A percentile compares a stretch with the other conserved stretches of the same genome.
These are phyloP conservation scores for Enteromius viviparus DNA, from an alignment of 2,797 vertebrate genomes.

Conservation along the genomic window DNA sequence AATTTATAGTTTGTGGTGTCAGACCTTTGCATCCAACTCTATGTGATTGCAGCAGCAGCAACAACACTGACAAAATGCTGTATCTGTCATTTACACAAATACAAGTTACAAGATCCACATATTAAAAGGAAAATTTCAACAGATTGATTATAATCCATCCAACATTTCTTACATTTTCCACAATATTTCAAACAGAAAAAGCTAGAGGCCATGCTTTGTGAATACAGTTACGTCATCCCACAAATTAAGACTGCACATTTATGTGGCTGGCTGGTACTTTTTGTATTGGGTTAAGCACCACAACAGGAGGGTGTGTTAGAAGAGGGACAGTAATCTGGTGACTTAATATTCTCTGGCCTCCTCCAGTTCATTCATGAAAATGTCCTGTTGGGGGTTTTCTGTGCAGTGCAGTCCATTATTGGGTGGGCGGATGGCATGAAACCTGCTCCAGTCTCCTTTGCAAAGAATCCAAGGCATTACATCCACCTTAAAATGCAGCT, in stretches of 20 bases:
- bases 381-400: conserved; percentile 85
- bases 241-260: conserved; percentile 41
- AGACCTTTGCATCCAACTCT: background rate
- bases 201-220: conserved; percentile 57
- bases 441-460: conserved; percentile 95
- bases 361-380: conserved; percentile 90
- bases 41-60: background rate
- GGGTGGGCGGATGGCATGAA: conserved; percentile 85
- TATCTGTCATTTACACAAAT: background rate
- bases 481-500: conserved; percentile 94
- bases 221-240: conserved; percentile 46
- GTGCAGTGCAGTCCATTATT: conserved; percentile 85
- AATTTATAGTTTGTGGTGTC: background rate
- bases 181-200: background rate
- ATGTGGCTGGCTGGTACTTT: conserved; percentile 11
- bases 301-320: conserved; percentile 61
- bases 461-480: conserved; percentile 93
- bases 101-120: background rate
- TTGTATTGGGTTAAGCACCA: conserved; percentile 58
- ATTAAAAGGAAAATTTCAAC: background rate
- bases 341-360: conserved; percentile 91
- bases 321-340: conserved; percentile 59
- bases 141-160: background rate
- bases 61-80: background rate
- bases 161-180: background rate